Percentiles rank a stretch among this genome's conserved stretches.
Evolutionary conservation across 2,797 vertebrate species (phyloP).

Genomic region (Acrocephalus scirpaceus): DNA sequence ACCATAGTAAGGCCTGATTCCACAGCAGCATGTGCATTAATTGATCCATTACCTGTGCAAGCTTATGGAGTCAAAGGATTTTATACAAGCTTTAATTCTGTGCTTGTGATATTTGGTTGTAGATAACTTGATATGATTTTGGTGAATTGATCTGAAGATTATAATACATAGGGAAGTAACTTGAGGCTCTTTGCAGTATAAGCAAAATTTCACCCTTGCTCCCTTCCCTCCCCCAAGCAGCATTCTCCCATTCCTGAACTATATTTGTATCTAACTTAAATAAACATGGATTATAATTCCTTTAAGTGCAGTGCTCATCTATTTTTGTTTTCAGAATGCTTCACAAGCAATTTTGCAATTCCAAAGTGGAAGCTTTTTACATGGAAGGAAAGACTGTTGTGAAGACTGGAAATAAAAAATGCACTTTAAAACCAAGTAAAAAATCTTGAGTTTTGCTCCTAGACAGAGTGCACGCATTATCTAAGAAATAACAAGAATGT

Average conservation of each 20-base stretch:
- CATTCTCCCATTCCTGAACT: neutral
- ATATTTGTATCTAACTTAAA: conserved; percentile 50
- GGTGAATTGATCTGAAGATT: neutral
- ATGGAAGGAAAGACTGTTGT: neutral
- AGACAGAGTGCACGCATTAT: neutral
- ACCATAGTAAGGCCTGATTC: neutral
- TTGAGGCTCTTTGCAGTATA: neutral
- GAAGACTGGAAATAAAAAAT: neutral
- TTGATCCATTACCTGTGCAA: neutral
- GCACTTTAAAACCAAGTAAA: neutral
- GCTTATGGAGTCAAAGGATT: neutral
- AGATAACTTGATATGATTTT: neutral
- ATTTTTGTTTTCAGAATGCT: conserved; percentile 41
- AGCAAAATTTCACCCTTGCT: neutral
- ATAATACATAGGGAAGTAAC: neutral
- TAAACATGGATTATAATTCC: conserved; percentile 36
- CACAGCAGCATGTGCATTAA: neutral
- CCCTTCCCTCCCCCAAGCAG: neutral
- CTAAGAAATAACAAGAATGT: conserved; percentile 15
- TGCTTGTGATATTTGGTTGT: neutral
- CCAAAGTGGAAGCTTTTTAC: neutral
- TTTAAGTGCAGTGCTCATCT: conserved; percentile 15
- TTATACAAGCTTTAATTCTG: neutral
- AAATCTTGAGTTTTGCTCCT: neutral
- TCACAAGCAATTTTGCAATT: neutral